These are phyloP conservation scores for Drosophila siamana DNA, from an alignment of 2,888 invertebrate species.

Conservation along the genomic window DNA sequence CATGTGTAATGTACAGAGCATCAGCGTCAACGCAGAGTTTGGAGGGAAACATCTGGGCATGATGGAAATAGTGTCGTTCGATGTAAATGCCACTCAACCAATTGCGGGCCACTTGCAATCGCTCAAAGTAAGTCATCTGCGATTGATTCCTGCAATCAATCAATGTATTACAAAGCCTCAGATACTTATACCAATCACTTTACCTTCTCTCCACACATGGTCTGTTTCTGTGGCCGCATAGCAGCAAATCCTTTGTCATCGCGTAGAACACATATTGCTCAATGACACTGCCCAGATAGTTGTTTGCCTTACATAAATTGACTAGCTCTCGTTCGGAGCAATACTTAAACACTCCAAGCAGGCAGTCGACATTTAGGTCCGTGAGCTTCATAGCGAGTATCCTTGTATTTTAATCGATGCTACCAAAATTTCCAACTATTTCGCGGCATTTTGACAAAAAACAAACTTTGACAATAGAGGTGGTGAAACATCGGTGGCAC, in stretches of 20 bases:
- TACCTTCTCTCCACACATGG: conserved; percentile 75
- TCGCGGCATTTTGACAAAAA: conserved; percentile 5
- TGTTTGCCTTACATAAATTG: conserved; percentile 86
- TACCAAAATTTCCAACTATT: not conserved
- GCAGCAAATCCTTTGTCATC: conserved; percentile 78
- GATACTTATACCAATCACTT: not conserved
- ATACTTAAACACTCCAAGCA: conserved; percentile 86
- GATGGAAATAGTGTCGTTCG: conserved; percentile 85
- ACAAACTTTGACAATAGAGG: not conserved
- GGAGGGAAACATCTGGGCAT: conserved; percentile 86
- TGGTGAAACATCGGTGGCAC: not conserved
- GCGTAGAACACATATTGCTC: conserved; percentile 83
- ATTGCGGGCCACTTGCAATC: conserved; percentile 85
- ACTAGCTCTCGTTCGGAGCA: conserved; percentile 86
- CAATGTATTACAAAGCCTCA: not conserved
- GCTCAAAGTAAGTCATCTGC: conserved; percentile 81
- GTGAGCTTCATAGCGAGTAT: conserved; percentile 59
- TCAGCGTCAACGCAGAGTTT: conserved; percentile 86
- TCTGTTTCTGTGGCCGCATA: conserved; percentile 82
- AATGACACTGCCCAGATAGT: conserved; percentile 86
- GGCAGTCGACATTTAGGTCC: conserved; percentile 84
- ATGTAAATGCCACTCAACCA: conserved; percentile 87
- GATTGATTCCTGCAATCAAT: conserved; percentile 71
- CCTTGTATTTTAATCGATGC: conserved; percentile 1
- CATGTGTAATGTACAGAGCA: conserved; percentile 87